Evolutionary conservation across 2,113 vertebrate species (phyloP).

Genomic region (Astur gentilis): DNA sequence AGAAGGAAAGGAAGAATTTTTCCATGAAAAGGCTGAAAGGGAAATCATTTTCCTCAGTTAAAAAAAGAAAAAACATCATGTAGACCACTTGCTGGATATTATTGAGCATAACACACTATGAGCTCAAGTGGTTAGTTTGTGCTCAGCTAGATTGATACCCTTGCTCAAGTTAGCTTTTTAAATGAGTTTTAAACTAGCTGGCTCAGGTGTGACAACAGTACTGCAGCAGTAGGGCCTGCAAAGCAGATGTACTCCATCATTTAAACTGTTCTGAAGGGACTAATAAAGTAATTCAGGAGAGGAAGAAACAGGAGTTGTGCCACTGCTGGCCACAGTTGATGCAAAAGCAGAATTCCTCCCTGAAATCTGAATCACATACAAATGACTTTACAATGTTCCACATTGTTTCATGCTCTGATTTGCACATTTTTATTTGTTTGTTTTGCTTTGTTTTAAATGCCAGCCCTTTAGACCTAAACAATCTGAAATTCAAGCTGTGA

Average conservation of each 20-base stretch:
- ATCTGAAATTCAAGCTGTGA: constrained; percentile 57
- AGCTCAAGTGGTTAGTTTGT: not conserved
- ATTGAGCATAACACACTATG: not conserved
- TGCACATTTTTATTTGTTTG: constrained; percentile 40
- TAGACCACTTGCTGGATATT: not conserved
- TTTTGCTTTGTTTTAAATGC: constrained; percentile 19
- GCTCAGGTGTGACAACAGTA: constrained; percentile 27
- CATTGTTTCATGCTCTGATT: constrained; percentile 2
- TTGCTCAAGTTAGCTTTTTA: constrained; percentile 4
- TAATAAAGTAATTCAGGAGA: constrained; percentile 6
- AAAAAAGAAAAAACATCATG: not conserved
- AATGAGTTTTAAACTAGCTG: constrained; percentile 28
- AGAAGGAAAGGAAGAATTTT: not conserved
- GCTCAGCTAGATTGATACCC: not conserved
- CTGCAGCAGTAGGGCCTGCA: constrained; percentile 3
- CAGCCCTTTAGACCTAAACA: constrained; percentile 37
- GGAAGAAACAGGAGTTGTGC: not conserved
- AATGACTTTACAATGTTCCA: not conserved
- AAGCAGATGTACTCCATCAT: constrained; percentile 37
- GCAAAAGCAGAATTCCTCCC: constrained; percentile 4
- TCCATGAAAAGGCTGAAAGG: not conserved
- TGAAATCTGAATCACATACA: not conserved
- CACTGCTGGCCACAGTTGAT: not conserved
- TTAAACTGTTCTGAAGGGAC: constrained; percentile 38
- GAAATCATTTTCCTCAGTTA: not conserved